Evolutionary conservation across 1,140 invertebrate genomes (phyloP).

Genomic region (Hypsibius dujardini): DNA sequence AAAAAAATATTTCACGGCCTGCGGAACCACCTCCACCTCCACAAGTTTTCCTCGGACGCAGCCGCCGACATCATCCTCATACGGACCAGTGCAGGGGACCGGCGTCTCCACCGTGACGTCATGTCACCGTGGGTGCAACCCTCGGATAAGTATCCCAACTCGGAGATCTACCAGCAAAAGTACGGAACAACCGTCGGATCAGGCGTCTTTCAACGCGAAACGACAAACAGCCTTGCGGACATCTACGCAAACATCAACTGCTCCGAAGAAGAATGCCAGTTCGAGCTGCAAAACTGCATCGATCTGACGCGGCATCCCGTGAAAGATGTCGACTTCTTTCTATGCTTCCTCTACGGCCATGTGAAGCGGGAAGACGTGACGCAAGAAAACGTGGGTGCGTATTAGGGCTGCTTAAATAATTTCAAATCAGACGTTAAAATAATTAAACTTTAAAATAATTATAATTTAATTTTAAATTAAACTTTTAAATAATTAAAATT

Average conservation of each 20-base stretch:
- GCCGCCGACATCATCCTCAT: background rate
- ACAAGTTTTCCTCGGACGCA: background rate
- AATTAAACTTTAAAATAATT: too few species aligned
- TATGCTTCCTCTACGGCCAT: background rate
- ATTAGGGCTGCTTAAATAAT: too few species aligned
- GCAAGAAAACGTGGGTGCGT: too few species aligned
- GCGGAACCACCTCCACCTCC: conserved; percentile 6
- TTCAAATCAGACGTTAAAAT: too few species aligned
- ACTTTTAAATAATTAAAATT: too few species aligned
- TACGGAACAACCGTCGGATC: background rate
- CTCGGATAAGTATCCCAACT: conserved; percentile 13
- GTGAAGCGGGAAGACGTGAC: background rate
- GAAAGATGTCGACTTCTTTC: conserved; percentile 4
- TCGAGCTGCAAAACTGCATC: background rate
- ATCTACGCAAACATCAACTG: too few species aligned
- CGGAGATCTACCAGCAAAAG: background rate
- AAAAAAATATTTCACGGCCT: conserved; percentile 1
- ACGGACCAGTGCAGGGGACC: background rate
- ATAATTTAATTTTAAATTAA: too few species aligned
- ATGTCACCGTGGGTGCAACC: conserved; percentile 9
- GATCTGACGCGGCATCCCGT: background rate
- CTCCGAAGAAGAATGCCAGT: too few species aligned
- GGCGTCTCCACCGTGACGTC: conserved; percentile 1
- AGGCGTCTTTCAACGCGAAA: too few species aligned
- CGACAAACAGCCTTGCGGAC: too few species aligned